These are phyloP conservation scores for Chloromyia formosa DNA, from an alignment of 2,888 invertebrate genomes.

Conservation along the genomic window DNA sequence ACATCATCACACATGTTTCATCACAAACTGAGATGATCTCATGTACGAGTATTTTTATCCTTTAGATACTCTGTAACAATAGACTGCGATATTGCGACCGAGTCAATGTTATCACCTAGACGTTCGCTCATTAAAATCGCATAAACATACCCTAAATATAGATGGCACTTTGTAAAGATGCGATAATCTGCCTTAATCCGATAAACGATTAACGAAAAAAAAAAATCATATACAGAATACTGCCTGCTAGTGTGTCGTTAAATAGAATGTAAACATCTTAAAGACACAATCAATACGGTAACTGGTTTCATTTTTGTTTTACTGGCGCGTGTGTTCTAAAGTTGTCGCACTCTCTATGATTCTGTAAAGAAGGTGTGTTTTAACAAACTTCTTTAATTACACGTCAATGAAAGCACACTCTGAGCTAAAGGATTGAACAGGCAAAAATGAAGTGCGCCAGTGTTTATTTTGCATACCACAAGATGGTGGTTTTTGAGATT, in stretches of 20 bases:
- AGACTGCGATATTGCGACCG: neutral
- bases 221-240: slow-evolving; percentile 23
- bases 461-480: slow-evolving; percentile 32
- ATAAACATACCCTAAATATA: slow-evolving; percentile 15
- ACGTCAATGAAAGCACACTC: slow-evolving; percentile 9
- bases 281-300: slow-evolving; percentile 22
- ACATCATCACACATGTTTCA: no score
- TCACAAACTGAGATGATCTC: no score
- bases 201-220: neutral
- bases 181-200: slow-evolving; percentile 30
- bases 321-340: neutral
- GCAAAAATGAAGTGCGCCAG: slow-evolving; percentile 22
- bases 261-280: slow-evolving; percentile 36
- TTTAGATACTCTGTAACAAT: neutral
- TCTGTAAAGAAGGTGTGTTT: slow-evolving; percentile 9
- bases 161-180: slow-evolving; percentile 7
- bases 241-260: slow-evolving; percentile 16
- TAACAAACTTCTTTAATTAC: neutral
- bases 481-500: slow-evolving; percentile 1
- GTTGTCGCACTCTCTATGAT: neutral
- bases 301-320: slow-evolving; percentile 7
- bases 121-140: slow-evolving; percentile 16
- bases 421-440: neutral
- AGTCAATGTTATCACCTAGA: slow-evolving; percentile 32
- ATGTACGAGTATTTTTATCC: no score